Base-by-base conservation (phyloP, 2,113 vertebrate species). In the Anhinga anhinga region DNA sequence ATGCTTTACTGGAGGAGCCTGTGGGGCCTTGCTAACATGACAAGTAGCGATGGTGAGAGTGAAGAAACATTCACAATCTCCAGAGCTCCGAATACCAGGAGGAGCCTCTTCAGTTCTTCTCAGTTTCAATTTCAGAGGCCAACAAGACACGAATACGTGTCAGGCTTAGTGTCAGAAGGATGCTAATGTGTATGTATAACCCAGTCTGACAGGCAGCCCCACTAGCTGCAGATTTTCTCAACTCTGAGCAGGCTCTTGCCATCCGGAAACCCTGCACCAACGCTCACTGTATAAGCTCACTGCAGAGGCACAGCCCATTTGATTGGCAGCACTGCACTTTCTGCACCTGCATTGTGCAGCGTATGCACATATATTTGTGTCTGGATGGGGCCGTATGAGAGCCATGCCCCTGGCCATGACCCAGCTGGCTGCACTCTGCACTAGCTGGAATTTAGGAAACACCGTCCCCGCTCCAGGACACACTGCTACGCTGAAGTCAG, bases 71-170 rank as follows among this genome's bases (percentile, higher is more conserved):
- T 63, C 29, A 23, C 42, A 13, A 6, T 18, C 50, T 81, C 69
- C 45, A n/a, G 44, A 82, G 78, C 70, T 79, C 66, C 7, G 2
- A 81, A 63, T 34, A 62, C 3, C 10, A 80, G 45, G 44, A 90
- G 29, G 6, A 82, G 23, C 19, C 15, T 56, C 73, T 83, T 86
- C 53, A 65, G 15, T 15, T 80, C 63, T 67, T 50, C 88, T 65
- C 14, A 19, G 55, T 79, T 91, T 93, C 78, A 66, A 18, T 70
- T 88, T 21, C 15, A 71, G 63, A 90, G 90, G 73, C 77, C 83
- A 55, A 15, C 0, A 1, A 93, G 86, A 55, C 32, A 14, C 0
- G 10, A 69, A 11, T 36, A 11, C 0, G 4, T 6, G 69, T 14
- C 45, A 59, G n/a, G 77, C 13, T 17, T 4, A 22, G 15, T 14